Conservation (phyloP, 2,888 invertebrate species). For the Brenthis ino region DNA sequence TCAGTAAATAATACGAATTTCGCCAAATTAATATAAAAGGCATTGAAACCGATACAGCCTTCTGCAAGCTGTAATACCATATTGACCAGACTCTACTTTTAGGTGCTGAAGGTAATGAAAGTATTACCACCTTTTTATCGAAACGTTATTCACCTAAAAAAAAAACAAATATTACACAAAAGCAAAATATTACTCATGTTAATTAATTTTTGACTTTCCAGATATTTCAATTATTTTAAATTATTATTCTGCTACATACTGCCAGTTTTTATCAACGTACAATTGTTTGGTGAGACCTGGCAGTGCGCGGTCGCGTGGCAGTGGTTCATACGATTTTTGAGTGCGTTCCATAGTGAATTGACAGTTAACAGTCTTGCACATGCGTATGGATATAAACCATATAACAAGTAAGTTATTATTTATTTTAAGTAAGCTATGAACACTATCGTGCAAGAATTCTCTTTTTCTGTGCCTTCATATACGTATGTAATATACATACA, state of each 20-base stretch:
- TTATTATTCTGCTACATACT: constrained; percentile 87
- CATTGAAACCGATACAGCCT: no score
- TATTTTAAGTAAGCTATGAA: neutral
- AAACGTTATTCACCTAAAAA: no score
- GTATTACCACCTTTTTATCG: no score
- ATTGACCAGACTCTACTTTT: no score
- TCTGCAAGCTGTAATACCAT: no score
- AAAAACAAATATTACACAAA: no score
- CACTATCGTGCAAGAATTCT: no score
- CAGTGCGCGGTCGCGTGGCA: constrained; percentile 86
- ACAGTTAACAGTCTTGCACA: constrained; percentile 94
- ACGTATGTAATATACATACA: no score
- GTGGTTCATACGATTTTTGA: constrained; percentile 87
- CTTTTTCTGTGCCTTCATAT: no score
- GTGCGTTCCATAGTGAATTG: constrained; percentile 92
- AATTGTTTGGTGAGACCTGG: constrained; percentile 88
- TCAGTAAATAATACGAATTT: neutral
- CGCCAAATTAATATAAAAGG: no score
- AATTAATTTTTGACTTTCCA: constrained; percentile 43
- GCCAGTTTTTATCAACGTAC: constrained; percentile 86
- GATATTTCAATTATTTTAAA: constrained; percentile 86
- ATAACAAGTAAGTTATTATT: constrained; percentile 64
- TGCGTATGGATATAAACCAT: constrained; percentile 83
- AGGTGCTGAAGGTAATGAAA: no score
- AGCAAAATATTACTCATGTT: no score